Conservation (phyloP, 2,888 invertebrate genomes). For the Oasisia sp. region DNA sequence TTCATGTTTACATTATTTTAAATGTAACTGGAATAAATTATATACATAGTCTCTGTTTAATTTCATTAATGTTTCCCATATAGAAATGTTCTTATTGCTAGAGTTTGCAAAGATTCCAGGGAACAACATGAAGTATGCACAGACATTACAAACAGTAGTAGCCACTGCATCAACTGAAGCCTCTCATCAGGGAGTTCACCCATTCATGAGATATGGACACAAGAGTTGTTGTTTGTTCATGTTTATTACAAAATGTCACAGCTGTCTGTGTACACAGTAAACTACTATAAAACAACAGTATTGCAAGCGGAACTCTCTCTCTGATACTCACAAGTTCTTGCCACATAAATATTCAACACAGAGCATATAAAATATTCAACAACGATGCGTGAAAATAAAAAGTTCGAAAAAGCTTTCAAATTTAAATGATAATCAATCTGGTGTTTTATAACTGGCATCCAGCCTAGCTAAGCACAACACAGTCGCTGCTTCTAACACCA, state of each 20-base stretch:
- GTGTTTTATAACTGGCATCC: background rate
- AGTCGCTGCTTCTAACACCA: background rate
- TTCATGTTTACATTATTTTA: background rate
- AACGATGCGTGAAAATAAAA: background rate
- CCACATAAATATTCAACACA: background rate
- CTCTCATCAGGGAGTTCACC: background rate
- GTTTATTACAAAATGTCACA: slow-evolving; percentile 1
- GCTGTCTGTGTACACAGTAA: background rate
- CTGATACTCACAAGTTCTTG: background rate
- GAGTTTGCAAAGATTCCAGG: background rate
- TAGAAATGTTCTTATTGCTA: background rate
- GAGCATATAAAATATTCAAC: slow-evolving; percentile 8
- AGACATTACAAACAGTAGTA: background rate
- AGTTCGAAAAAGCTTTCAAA: background rate
- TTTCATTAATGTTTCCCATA: background rate
- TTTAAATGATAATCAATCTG: background rate
- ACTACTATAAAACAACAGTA: slow-evolving; percentile 13
- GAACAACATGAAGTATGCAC: background rate
- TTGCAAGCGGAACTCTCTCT: background rate
- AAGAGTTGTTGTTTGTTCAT: background rate
- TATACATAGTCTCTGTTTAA: background rate
- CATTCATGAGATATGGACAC: background rate
- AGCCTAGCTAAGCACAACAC: slow-evolving; percentile 1
- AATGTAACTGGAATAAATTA: background rate
- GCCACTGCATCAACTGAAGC: background rate